phyloP scores from a whole-genome alignment of 2,113 vertebrate species.

The Charina bottae region DNA sequence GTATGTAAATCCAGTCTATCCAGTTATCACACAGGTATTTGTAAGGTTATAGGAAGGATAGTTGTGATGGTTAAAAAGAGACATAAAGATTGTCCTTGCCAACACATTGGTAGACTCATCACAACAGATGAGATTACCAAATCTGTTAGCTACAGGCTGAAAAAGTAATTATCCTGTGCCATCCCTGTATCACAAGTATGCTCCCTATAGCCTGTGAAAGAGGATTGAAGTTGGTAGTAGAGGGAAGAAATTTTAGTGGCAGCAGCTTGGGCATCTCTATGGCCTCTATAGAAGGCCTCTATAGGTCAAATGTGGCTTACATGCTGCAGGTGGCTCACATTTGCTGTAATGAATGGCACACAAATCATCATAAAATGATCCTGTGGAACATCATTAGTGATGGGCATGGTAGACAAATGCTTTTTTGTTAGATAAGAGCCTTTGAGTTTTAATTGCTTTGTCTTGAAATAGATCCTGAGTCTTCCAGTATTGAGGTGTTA shows the following conservation, averaged over 20 bases:
- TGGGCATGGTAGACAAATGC: background rate
- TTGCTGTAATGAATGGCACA: background rate
- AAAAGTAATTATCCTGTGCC: background rate
- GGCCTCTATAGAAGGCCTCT: background rate
- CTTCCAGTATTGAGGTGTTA: background rate
- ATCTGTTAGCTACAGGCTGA: background rate
- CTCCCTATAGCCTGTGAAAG: background rate
- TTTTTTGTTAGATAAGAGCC: background rate
- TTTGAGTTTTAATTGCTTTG: background rate
- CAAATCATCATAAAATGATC: background rate
- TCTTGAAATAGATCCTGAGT: background rate
- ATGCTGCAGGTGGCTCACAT: too few relatives aligned
- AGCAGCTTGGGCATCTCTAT: background rate
- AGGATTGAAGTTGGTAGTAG: background rate
- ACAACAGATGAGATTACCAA: background rate
- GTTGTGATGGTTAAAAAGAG: background rate
- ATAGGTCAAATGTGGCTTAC: background rate
- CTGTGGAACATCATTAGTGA: background rate
- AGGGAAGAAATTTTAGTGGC: background rate
- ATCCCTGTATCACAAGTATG: background rate
- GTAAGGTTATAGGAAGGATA: background rate
- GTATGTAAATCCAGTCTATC: background rate
- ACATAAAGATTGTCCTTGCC: background rate
- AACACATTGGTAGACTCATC: background rate
- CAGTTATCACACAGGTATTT: background rate